Evolutionary conservation across 2,888 invertebrate genomes (phyloP), one percentile per base, ranked within the genome.

Genomic region (Drosophila mettleri): DNA sequence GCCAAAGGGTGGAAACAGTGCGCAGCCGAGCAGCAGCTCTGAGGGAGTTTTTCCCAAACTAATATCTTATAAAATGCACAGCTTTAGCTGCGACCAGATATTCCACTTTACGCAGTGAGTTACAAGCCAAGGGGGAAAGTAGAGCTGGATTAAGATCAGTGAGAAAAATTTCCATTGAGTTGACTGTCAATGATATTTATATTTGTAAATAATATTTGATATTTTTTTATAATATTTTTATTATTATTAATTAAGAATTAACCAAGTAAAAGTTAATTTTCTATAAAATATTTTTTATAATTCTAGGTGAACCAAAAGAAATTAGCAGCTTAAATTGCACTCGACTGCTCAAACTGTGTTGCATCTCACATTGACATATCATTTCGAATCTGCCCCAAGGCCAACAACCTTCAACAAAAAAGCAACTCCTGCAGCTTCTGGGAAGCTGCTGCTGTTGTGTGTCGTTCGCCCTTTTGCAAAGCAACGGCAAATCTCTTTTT

Each of bases 401-500:
- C 83, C 62, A 77, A 80, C 80, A 80, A 77, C 77, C 84, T 74
- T 80, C 80, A 77, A 67, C 73, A 39, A 53, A 63, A 59, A 58
- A 63, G 67, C 34, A 54, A 59, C 58, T 64, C 22, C 33, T 29
- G 48, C 43, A 55, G 22, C 59, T 57, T 12, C 41, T 52, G 57
- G 22, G 36, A 55, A 55, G 51, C 57, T 8, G n/a, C 57, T 53
- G 27, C 36, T 38, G 49, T 49, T 48, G 45, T 22, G 43, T 59
- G 49, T 53, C 57, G 57, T 52, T 22, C 45, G 49, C 69, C 54
- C 43, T 51, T 68, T 68, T 80, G 78, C 62, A 76, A 61, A 72
- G 83, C 67, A 68, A 64, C 51, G 55, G 73, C 66, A 85, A 72
- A 88, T 82, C 77, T 88, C 74, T 65, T 86, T 80, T 73, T 80